These are phyloP conservation scores for Antennarius maculatus DNA, from an alignment of 2,797 vertebrate species.

Conservation along the genomic window DNA sequence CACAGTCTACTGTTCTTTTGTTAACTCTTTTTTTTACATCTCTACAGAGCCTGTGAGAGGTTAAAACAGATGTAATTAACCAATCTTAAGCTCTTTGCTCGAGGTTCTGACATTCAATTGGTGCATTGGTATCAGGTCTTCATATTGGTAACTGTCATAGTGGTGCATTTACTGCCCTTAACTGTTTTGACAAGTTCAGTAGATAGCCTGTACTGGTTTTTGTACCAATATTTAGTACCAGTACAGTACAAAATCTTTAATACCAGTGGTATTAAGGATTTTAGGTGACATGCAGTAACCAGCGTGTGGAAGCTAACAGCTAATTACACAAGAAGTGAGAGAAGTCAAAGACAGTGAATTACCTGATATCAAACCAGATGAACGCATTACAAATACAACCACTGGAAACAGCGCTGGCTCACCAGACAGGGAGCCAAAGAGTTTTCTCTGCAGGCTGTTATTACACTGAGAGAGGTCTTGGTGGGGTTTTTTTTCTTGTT, in stretches of 20 bases:
- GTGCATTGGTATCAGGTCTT: conserved; percentile 14
- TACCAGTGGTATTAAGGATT: conserved; percentile 32
- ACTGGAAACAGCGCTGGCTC: conserved; percentile 37
- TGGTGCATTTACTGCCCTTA: conserved; percentile 30
- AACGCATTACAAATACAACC: conserved; percentile 35
- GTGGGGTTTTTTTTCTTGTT: conserved; percentile 16
- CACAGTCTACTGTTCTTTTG: conserved; percentile 78
- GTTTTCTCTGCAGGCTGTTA: conserved; percentile 16
- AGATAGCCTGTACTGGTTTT: conserved; percentile 13
- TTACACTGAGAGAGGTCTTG: conserved; percentile 23
- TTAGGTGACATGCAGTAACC: conserved; percentile 33
- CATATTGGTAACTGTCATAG: conserved; percentile 31
- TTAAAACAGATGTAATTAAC: conserved; percentile 59
- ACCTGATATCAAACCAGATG: conserved; percentile 29
- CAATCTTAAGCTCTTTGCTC: conserved; percentile 32
- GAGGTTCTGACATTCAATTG: conserved; percentile 38
- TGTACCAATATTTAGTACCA: no score
- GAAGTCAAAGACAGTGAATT: conserved; percentile 35
- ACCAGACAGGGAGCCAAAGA: conserved; percentile 4
- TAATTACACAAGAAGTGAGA: conserved; percentile 45
- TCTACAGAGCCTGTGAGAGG: conserved; percentile 78
- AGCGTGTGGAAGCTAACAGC: conserved; percentile 27
- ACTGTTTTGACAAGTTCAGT: conserved; percentile 41
- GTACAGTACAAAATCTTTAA: no score
- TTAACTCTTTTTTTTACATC: conserved; percentile 82